phyloP scores from a whole-genome alignment of 2,888 invertebrate genomes.

The Eucera pruinosa region DNA sequence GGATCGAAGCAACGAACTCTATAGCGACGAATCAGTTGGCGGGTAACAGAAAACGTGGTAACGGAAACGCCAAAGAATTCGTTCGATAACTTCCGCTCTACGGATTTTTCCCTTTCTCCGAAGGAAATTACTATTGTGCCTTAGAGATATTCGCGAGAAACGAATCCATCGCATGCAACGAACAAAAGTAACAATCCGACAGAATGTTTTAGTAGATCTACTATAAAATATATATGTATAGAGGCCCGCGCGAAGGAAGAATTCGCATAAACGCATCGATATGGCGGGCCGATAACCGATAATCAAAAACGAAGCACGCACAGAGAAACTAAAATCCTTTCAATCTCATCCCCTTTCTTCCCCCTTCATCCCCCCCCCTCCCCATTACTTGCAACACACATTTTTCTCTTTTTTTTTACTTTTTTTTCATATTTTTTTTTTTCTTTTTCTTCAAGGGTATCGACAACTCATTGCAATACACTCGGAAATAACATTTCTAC shows the following conservation, averaged over 20 bases:
- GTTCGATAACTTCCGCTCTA: slow-evolving; percentile 20
- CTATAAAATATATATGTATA: slow-evolving; percentile 5
- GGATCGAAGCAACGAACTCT: slow-evolving; percentile 14
- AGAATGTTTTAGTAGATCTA: slow-evolving; percentile 11
- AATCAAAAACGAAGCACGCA: slow-evolving; percentile 45
- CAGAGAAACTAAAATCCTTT: slow-evolving; percentile 32
- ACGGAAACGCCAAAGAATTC: slow-evolving; percentile 2
- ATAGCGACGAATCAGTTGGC: slow-evolving; percentile 11
- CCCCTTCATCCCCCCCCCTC: not conserved
- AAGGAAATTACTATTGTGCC: slow-evolving; percentile 21
- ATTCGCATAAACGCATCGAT: not conserved
- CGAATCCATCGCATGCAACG: slow-evolving; percentile 14
- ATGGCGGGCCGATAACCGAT: slow-evolving; percentile 9
- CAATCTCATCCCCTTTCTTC: not conserved
- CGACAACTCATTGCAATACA: slow-evolving; percentile 17
- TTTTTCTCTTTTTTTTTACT: not conserved
- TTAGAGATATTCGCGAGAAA: slow-evolving; percentile 17
- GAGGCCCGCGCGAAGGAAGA: slow-evolving; percentile 18
- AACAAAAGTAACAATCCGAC: slow-evolving; percentile 33
- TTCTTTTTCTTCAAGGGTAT: slow-evolving; percentile 5
- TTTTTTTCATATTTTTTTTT: not conserved
- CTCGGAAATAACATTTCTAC: slow-evolving; percentile 37
- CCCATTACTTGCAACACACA: slow-evolving; percentile 18
- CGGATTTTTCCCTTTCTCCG: not conserved
- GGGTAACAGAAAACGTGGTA: not conserved